Conservation (phyloP, 2,888 invertebrate species). For the Elegia similella region DNA sequence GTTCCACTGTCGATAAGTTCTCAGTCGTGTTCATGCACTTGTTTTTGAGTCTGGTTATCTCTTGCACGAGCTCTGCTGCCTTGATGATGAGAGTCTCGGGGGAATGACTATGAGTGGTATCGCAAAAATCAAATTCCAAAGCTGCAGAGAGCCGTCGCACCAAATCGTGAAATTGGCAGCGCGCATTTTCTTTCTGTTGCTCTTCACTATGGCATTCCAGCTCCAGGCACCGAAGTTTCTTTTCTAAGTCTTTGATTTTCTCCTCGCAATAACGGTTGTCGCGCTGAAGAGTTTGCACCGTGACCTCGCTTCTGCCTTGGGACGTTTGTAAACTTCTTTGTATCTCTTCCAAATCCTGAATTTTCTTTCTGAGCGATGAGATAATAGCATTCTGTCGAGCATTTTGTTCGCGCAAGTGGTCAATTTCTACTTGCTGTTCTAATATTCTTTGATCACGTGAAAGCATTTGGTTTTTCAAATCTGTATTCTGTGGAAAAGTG, state of each 20-base stretch:
- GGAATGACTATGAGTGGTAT: constrained; percentile 83
- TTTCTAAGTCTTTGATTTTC: constrained; percentile 88
- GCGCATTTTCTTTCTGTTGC: constrained; percentile 87
- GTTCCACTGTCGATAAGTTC: constrained; percentile 82
- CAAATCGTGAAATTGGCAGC: constrained; percentile 86
- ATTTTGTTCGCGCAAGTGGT: constrained; percentile 90
- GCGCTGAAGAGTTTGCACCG: constrained; percentile 87
- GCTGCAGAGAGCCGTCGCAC: constrained; percentile 86
- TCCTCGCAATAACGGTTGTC: constrained; percentile 88
- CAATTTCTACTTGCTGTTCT: constrained; percentile 90
- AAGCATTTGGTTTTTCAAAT: constrained; percentile 86
- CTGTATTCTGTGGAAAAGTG: constrained; percentile 81
- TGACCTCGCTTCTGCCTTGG: constrained; percentile 85
- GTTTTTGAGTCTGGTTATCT: constrained; percentile 84
- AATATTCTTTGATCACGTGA: constrained; percentile 86
- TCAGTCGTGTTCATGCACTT: constrained; percentile 83
- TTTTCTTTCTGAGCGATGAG: constrained; percentile 88
- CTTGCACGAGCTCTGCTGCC: constrained; percentile 89
- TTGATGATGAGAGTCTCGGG: constrained; percentile 89
- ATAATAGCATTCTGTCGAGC: constrained; percentile 91
- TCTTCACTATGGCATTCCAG: constrained; percentile 87
- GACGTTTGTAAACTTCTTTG: constrained; percentile 85
- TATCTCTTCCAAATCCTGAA: constrained; percentile 89
- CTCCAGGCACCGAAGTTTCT: constrained; percentile 87
- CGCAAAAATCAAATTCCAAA: constrained; percentile 87